Conservation (phyloP, 64 coral and sea anemone genomes). For the Hydrozoanthus tunicans region DNA sequence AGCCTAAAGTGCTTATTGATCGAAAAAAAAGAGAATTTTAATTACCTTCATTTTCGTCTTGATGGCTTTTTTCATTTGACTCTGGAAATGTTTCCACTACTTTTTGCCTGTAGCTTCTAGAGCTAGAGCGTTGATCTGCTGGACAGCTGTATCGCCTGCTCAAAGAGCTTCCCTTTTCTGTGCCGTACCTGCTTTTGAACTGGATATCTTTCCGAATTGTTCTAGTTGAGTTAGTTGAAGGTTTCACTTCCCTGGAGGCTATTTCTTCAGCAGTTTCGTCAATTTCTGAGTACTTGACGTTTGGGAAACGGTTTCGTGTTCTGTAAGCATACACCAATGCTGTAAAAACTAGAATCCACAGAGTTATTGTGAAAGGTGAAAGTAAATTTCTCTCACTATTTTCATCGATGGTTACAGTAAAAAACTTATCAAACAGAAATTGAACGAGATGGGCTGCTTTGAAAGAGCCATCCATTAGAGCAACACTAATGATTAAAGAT, state of each 20-base stretch:
- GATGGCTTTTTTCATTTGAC: not conserved
- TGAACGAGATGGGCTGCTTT: conserved; percentile 14
- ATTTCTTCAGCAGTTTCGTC: conserved; percentile 25
- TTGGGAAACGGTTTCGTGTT: conserved; percentile 51
- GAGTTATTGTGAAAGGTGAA: conserved; percentile 35
- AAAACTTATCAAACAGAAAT: conserved; percentile 19
- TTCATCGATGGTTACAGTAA: conserved; percentile 29
- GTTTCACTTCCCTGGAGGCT: not conserved
- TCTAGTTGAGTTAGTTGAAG: not conserved
- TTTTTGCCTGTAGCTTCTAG: not conserved
- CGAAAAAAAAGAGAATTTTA: not conserved
- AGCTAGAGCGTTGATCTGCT: not conserved
- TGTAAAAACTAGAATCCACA: conserved; percentile 27
- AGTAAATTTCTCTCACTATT: not conserved
- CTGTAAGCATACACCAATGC: conserved; percentile 35
- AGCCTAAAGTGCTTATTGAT: no score
- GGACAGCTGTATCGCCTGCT: conserved; percentile 14
- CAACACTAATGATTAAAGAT: not conserved
- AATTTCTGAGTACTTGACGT: conserved; percentile 9
- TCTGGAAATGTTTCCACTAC: not conserved
- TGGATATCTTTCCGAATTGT: not conserved
- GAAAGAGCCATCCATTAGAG: conserved; percentile 9
- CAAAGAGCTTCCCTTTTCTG: not conserved
- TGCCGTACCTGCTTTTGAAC: not conserved
- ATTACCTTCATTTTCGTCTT: conserved; percentile 14